Percentiles rank a stretch among this genome's conserved stretches.
These are phyloP conservation scores for Limnodromus scolopaceus DNA, from an alignment of 2,797 vertebrate species.

Conservation along the genomic window DNA sequence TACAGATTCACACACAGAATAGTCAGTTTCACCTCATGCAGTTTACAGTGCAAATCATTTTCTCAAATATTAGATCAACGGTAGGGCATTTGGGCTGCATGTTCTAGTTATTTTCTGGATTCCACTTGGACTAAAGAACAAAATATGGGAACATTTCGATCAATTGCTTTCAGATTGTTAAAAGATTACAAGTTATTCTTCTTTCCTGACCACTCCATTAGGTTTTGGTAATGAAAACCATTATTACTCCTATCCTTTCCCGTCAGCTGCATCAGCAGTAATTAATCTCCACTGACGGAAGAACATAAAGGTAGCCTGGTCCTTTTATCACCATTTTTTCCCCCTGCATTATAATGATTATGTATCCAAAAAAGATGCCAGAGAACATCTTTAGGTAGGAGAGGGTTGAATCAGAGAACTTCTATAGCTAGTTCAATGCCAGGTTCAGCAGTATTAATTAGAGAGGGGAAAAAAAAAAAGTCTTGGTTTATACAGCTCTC, in stretches of 20 bases:
- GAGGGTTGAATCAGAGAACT: not conserved
- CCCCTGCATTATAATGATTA: not conserved
- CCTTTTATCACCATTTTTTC: not conserved
- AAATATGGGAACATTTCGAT: not conserved
- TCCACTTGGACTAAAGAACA: not conserved
- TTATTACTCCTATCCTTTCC: not conserved
- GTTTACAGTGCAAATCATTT: not conserved
- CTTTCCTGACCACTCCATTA: not conserved
- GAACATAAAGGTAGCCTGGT: not conserved
- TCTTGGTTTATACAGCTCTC: not conserved
- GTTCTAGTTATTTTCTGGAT: not conserved
- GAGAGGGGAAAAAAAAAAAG: not conserved
- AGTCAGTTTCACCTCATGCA: not conserved
- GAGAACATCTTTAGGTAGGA: not conserved
- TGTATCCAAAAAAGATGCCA: not conserved
- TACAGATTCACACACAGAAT: not conserved
- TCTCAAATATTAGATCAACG: not conserved
- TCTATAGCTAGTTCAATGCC: not conserved
- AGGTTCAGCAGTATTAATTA: not conserved
- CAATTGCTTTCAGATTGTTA: not conserved
- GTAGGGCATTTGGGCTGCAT: not conserved
- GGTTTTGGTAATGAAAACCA: slow-evolving; percentile 1
- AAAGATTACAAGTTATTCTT: not conserved
- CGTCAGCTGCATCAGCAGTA: not conserved
- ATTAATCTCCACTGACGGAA: not conserved